Percentiles rank a stretch among this genome's conserved stretches.
Evolutionary conservation across 2,888 invertebrate genomes (phyloP).

Genomic region (Lepidocyrtinus sp.): DNA sequence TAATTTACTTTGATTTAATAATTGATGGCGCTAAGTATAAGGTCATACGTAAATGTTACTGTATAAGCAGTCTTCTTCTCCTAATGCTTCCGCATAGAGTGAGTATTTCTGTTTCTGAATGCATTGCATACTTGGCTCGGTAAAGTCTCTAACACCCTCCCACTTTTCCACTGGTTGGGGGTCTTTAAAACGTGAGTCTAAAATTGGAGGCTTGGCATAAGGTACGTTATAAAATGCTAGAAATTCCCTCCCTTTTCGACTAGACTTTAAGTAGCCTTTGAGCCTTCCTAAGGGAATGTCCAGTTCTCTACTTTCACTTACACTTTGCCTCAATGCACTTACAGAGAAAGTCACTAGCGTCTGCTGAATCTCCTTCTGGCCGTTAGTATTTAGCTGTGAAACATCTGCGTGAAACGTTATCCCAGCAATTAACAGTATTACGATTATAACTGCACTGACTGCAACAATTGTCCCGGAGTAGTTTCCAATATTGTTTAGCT

Average conservation of each 20-base stretch:
- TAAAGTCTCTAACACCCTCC: constrained; percentile 45
- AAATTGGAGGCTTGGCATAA: constrained; percentile 58
- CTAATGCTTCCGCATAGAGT: not conserved
- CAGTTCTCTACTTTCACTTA: constrained; percentile 4
- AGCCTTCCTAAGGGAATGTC: constrained; percentile 48
- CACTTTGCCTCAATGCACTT: not conserved
- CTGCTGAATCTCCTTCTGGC: not conserved
- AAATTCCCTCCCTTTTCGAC: constrained; percentile 52
- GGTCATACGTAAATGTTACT: constrained; percentile 42
- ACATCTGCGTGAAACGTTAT: constrained; percentile 31
- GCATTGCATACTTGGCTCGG: constrained; percentile 49
- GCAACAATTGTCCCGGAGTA: constrained; percentile 15
- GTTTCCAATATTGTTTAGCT: constrained; percentile 7
- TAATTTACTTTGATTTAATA: too few relatives aligned
- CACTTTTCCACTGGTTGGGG: constrained; percentile 51
- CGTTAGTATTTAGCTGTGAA: constrained; percentile 4
- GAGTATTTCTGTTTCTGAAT: constrained; percentile 58
- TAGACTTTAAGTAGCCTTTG: constrained; percentile 24
- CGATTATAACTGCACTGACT: constrained; percentile 26
- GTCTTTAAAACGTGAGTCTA: constrained; percentile 52
- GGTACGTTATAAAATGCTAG: constrained; percentile 61
- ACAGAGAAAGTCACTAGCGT: not conserved
- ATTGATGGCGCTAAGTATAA: not conserved
- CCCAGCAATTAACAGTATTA: constrained; percentile 31
- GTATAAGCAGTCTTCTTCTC: constrained; percentile 57